Evolutionary conservation across 2,888 invertebrate genomes (phyloP), one percentile per base, ranked within the genome.

Genomic region (Caradrina kadenii): DNA sequence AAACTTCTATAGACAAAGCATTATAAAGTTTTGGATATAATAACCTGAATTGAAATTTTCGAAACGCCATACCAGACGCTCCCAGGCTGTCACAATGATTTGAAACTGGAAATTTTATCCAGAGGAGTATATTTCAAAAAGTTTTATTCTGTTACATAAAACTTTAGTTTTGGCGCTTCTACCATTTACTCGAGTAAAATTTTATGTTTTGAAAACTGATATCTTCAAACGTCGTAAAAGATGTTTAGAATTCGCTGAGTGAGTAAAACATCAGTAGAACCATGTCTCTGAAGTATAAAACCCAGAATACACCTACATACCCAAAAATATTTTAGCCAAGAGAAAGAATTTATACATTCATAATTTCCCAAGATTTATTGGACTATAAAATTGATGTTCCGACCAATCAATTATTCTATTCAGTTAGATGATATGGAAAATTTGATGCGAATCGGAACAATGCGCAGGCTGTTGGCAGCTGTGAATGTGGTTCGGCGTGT

Each of bases 131-230:
- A 81, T 80, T 69, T 62, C 19, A 48, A 48, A 77, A 85, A 86
- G 81, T 85, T 86, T 81, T 82, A 85, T 86, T 81, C 76, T 76
- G 69, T 78, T 74, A 73, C 76, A 77, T 79, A 74, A 77, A 84
- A 84, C 76, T 86, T 86, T 63, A 78, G 80, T 80, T 84, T 79
- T 80, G 76, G 82, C 79, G 76, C 83, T 68, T 78, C 69, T 84
- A 74, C 78, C 76, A 78, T 83, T 83, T 78, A 76, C 78, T 67
- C 22, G 76, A 85, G 81, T 83, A 80, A 80, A 85, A 85, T 84
- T 86, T 81, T 84, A 81, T 87, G 86, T 86, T 84, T 72, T 79
- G 68, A 78, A 73, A 80, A 80, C 76, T 73, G 74, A 80, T 76
- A 73, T 63, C 69, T 75, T 64, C 35, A 65, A 69, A 73, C 63